These are phyloP conservation scores for Lysandra bellargus DNA, from an alignment of 2,888 invertebrate species.

Conservation along the genomic window DNA sequence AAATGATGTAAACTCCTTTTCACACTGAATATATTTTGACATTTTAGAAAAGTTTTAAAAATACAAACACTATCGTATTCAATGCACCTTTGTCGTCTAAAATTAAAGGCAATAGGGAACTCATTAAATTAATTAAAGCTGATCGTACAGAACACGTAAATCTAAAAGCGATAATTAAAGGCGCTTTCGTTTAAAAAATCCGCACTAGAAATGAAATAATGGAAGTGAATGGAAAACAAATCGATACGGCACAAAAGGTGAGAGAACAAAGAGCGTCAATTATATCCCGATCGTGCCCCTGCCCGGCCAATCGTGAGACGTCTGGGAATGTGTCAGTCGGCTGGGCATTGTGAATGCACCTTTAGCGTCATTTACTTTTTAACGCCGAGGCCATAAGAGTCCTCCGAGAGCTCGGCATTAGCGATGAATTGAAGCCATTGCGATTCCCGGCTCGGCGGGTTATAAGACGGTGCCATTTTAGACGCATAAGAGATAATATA, in stretches of 20 bases:
- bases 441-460: neutral
- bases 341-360: constrained; percentile 35
- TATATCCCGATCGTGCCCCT: constrained; percentile 14
- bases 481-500: neutral
- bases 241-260: constrained; percentile 9
- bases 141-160: neutral
- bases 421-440: constrained; percentile 49
- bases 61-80: neutral
- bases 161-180: neutral
- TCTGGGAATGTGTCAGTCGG: constrained; percentile 22
- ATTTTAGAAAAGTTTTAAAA: neutral
- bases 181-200: neutral
- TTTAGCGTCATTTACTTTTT: constrained; percentile 52
- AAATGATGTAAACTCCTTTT: neutral
- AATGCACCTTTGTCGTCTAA: too few relatives aligned
- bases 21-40: neutral
- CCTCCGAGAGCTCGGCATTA: constrained; percentile 50
- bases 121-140: constrained; percentile 1
- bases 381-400: constrained; percentile 41
- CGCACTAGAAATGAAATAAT: constrained; percentile 11
- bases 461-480: neutral
- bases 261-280: constrained; percentile 20
- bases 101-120: too few relatives aligned
- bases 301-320: constrained; percentile 19
- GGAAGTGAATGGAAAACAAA: constrained; percentile 16